Base-by-base conservation (phyloP, 2,888 invertebrate genomes). In the Pristionchus exspectatus region DNA sequence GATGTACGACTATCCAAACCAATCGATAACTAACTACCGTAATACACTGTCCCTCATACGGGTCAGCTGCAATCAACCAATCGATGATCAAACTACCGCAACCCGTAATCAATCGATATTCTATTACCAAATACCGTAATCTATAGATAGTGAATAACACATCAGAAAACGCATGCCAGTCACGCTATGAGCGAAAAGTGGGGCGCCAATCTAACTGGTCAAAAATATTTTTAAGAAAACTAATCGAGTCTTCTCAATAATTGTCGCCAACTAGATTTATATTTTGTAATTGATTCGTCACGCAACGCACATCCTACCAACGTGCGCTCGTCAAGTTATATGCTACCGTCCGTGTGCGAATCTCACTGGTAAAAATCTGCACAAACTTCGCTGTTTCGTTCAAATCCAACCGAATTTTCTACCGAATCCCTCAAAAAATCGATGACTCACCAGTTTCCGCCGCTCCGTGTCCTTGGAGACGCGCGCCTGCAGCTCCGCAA, bases 401-500 rank as follows among this genome's bases (percentile, higher is more conserved):
- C 66, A 12, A 69, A 69, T 69, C 66, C 10, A 18, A 69, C n/a
- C 10, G 2, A 33, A 69, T 30, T 44, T 77, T 2, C 50, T 54
- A 33, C 3, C 81, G 59, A 30, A 84, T 12, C 9, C 84, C 21
- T 1, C n/a, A 12, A 50, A 21, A 59, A 85, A 56, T 59, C 59
- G 38, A 33, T 85, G 33, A 59, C 30, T 33, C 27, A 90, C 87
- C 56, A 90, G 84, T 56, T 89, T 83, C 44, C 88, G 72, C 4
- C 90, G 90, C 86, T 90, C 90, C 66, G 90, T 59, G 63, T 90
- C 88, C 38, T 91, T 63, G 72, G 92, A 91, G 16, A 90, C 92
- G 18, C 91, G 90, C 74, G 90, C 74, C 66, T 85, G 86, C 77
- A 93, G 89, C 74, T 91, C 91, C 7, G 90, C 92, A 87, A 93